phyloP scores from a whole-genome alignment of 2,797 vertebrate genomes.

The Tapirus indicus region DNA sequence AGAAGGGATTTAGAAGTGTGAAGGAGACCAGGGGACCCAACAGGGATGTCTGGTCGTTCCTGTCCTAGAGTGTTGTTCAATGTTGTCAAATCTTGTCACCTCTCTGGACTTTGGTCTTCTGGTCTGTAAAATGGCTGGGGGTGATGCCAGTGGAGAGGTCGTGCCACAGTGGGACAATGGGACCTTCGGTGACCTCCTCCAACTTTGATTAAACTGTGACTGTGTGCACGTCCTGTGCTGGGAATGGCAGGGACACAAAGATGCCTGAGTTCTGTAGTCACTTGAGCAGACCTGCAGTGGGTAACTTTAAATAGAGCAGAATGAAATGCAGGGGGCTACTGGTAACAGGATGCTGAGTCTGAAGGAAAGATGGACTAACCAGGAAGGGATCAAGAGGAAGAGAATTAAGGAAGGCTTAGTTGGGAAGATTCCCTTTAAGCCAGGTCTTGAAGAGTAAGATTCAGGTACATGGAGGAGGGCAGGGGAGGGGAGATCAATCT shows the following conservation, averaged over 20 bases:
- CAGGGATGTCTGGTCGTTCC: not conserved
- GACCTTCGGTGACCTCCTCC: not conserved
- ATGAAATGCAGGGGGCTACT: not conserved
- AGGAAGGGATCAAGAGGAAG: not conserved
- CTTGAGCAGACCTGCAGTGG: not conserved
- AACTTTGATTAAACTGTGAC: not conserved
- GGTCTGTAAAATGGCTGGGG: not conserved
- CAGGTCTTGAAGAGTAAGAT: not conserved
- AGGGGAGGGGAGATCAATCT: no score
- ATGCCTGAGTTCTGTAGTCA: not conserved
- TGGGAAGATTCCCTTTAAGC: not conserved
- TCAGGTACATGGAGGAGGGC: not conserved
- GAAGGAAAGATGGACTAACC: not conserved
- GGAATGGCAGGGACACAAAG: not conserved
- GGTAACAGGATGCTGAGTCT: not conserved
- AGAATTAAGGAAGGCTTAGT: not conserved
- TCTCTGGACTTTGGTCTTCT: not conserved
- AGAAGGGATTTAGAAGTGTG: constrained; percentile 85
- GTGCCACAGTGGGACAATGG: no score
- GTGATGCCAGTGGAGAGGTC: no score
- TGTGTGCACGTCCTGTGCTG: not conserved
- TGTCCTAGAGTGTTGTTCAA: not conserved
- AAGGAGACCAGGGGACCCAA: constrained; percentile 72
- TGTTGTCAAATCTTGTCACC: not conserved
- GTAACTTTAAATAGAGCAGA: not conserved